Base-by-base conservation (phyloP, 2,113 vertebrate species). In the Ceuthmochares aereus region DNA sequence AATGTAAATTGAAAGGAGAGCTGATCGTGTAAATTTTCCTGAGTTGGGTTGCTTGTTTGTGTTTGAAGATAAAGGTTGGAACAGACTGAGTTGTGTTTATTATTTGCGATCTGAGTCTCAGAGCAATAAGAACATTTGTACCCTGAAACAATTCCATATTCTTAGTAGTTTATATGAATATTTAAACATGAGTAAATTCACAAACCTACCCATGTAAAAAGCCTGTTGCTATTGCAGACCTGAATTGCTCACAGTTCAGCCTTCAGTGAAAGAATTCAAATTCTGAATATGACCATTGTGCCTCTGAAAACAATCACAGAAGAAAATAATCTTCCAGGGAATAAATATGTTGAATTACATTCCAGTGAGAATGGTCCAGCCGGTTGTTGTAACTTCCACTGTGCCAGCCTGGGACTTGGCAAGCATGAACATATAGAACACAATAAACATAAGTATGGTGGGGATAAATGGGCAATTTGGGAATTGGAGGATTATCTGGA, bases 1-100 rank as follows among this genome's bases (percentile, higher is more conserved):
- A 91, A 81, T 82, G 87, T 75, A 81, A 93, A 78, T 29, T 49
- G 74, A 40, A 91, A 82, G 73, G 58, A 91, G 62, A 85, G 70
- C 51, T 91, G 87, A 40, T 78, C 4, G 29, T 79, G 62, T 91
- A 91, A n/a, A 84, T 84, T 66, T 64, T 90, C 67, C 67, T 83
- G 67, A 96, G 78, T 70, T 94, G 84, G 79, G 45, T 84, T 89
- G 63, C 72, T 86, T 96, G 83, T 17, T 77, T 93, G 60, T 59
- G 91, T 95, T 84, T 90, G 54, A 93, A 93, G 95, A 88, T 95
- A 93, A 96, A 90, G 47, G 76, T 76, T 94, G 95, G 87, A 96
- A 93, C 67, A 66, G 83, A 85, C 34, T 17, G 78, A 93, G 37
- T 96, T 70, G 75, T 84, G 47, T 67, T 95, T 62, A 59, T 95